These are phyloP conservation scores for Drosophila sproati DNA, from an alignment of 1,140 invertebrate genomes.

Conservation along the genomic window DNA sequence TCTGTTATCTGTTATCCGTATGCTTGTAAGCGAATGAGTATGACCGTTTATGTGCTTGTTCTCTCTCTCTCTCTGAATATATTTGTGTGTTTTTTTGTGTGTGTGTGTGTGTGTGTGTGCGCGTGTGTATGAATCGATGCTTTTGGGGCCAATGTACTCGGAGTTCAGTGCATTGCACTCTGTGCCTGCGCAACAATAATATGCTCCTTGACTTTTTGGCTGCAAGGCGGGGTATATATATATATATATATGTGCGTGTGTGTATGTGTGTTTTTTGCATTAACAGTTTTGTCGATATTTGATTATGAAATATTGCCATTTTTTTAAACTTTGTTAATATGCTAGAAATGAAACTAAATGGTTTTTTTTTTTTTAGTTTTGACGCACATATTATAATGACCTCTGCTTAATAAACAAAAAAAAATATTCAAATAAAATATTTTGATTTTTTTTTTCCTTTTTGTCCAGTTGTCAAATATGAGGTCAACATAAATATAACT, in stretches of 20 bases:
- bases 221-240: neutral
- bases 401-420: too few relatives aligned
- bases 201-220: conserved; percentile 22
- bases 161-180: conserved; percentile 68
- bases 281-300: too few relatives aligned
- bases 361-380: too few relatives aligned
- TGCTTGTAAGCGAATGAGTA: conserved; percentile 32
- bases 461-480: too few relatives aligned
- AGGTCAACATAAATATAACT: too few relatives aligned
- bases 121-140: neutral
- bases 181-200: conserved; percentile 4
- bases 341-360: neutral
- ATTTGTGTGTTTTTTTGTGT: conserved; percentile 1
- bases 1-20: conserved; percentile 51
- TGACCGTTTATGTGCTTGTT: conserved; percentile 24
- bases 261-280: neutral
- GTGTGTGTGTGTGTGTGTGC: conserved; percentile 7
- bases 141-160: conserved; percentile 67
- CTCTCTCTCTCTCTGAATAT: neutral
- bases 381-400: too few relatives aligned
- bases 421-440: too few relatives aligned
- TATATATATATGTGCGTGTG: neutral
- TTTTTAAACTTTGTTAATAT: neutral
- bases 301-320: neutral
- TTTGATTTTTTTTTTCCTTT: too few relatives aligned